These are phyloP conservation scores for Myathropa florea DNA, from an alignment of 2,888 invertebrate species.

Conservation along the genomic window DNA sequence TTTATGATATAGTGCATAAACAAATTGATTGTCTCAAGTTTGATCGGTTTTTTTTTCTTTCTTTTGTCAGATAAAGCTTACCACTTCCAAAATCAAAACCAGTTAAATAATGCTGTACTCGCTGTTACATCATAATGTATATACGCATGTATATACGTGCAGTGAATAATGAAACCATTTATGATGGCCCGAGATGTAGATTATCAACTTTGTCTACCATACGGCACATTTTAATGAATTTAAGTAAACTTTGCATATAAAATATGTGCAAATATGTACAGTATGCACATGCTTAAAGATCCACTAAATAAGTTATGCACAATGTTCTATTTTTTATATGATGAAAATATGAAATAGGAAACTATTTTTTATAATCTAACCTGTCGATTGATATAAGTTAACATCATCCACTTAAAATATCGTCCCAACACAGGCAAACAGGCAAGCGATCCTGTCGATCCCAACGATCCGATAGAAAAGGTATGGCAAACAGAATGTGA, in stretches of 20 bases:
- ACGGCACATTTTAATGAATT: background rate
- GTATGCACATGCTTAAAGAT: background rate
- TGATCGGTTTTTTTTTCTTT: background rate
- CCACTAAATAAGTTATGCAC: too few relatives aligned
- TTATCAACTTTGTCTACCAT: background rate
- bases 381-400: too few relatives aligned
- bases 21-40: constrained; percentile 13
- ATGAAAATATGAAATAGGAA: too few relatives aligned
- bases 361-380: too few relatives aligned
- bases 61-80: background rate
- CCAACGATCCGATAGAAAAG: too few relatives aligned
- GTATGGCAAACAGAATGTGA: too few relatives aligned
- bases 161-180: constrained; percentile 19
- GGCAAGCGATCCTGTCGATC: too few relatives aligned
- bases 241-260: background rate
- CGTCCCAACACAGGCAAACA: too few relatives aligned
- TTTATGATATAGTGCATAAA: background rate
- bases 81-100: constrained; percentile 31
- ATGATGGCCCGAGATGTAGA: background rate
- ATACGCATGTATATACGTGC: constrained; percentile 27
- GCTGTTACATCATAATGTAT: constrained; percentile 39
- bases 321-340: too few relatives aligned
- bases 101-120: constrained; percentile 31
- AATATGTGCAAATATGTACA: background rate
- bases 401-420: too few relatives aligned